Evolutionary conservation across 1,140 invertebrate genomes (phyloP).

Genomic region (Lanistes nyassanus): DNA sequence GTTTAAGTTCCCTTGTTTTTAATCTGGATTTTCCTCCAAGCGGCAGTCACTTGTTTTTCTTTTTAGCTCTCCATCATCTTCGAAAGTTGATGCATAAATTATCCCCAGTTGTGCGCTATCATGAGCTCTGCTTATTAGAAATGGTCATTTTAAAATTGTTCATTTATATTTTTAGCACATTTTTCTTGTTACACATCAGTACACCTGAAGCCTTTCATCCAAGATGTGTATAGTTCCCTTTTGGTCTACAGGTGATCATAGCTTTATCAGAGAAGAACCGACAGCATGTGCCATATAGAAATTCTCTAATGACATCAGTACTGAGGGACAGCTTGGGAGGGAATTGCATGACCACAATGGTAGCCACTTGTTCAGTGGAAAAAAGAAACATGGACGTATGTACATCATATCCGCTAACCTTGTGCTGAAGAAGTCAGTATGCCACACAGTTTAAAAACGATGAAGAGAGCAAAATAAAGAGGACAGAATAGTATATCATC

Average conservation of each 20-base stretch:
- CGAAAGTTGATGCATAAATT: too few relatives aligned
- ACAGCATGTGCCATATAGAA: constrained; percentile 75
- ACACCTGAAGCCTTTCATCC: not conserved
- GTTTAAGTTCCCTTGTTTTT: not conserved
- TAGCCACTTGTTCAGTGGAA: constrained; percentile 73
- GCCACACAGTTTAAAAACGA: too few relatives aligned
- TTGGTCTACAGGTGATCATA: constrained; percentile 69
- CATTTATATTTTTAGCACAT: too few relatives aligned
- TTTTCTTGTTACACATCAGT: not conserved
- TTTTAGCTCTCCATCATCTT: too few relatives aligned
- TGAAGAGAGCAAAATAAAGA: too few relatives aligned
- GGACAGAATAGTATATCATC: too few relatives aligned
- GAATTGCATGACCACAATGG: constrained; percentile 77
- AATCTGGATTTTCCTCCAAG: not conserved
- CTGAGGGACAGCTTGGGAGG: constrained; percentile 74
- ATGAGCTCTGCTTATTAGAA: too few relatives aligned
- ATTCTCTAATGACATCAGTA: constrained; percentile 76
- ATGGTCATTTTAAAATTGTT: too few relatives aligned
- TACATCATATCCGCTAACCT: not conserved
- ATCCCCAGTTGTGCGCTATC: too few relatives aligned
- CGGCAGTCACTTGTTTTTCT: too few relatives aligned
- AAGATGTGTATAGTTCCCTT: not conserved
- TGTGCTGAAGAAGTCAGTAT: too few relatives aligned
- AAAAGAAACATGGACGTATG: constrained; percentile 69
- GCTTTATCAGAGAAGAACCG: constrained; percentile 72